These are phyloP conservation scores for Chrosomus eos DNA, from an alignment of 2,797 vertebrate genomes.

Conservation along the genomic window DNA sequence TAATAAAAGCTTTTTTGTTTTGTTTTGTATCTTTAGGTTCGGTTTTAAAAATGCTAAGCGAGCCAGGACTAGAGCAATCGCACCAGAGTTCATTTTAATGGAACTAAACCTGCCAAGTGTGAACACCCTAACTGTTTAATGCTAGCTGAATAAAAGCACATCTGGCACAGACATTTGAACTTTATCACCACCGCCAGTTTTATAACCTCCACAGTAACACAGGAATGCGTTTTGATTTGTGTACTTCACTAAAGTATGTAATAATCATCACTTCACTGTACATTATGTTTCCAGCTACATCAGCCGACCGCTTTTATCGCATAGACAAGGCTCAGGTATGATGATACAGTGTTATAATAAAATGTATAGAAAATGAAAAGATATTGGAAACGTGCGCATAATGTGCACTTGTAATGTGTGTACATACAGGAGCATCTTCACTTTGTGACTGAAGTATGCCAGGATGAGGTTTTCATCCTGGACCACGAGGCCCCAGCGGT, in stretches of 20 bases:
- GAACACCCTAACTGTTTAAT: not conserved
- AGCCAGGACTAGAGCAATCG: no score
- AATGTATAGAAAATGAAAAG: not conserved
- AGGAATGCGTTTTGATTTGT: not conserved
- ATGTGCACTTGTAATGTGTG: not conserved
- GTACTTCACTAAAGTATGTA: not conserved
- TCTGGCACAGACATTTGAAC: not conserved
- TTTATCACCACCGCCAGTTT: not conserved
- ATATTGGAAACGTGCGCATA: not conserved
- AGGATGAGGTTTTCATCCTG: slow-evolving; percentile 96
- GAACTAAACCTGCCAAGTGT: not conserved
- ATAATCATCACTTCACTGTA: slow-evolving; percentile 23
- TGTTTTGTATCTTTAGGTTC: no score
- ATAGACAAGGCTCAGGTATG: slow-evolving; percentile 98
- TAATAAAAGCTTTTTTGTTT: no score
- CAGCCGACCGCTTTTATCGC: slow-evolving; percentile 95
- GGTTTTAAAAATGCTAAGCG: no score
- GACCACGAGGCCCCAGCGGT: slow-evolving; percentile 83
- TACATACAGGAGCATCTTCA: slow-evolving; percentile 92
- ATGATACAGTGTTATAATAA: not conserved
- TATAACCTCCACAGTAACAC: not conserved
- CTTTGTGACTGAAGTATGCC: slow-evolving; percentile 97
- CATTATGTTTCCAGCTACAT: slow-evolving; percentile 83
- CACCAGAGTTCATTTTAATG: not conserved
- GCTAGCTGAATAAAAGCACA: not conserved